Base-by-base conservation (phyloP, 2,797 vertebrate species). In the Propithecus deckenii region DNA sequence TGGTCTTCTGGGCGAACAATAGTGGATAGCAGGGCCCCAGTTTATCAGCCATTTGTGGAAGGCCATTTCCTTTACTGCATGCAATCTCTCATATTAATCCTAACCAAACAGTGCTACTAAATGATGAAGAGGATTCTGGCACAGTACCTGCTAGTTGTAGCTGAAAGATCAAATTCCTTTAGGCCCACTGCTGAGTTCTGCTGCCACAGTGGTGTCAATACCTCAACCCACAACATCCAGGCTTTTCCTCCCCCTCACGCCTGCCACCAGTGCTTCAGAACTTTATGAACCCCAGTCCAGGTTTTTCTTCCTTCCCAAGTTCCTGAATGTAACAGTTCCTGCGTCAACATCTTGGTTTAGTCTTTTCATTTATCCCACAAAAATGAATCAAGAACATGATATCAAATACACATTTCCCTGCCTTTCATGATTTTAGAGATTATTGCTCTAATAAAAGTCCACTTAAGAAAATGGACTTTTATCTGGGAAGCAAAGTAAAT, bases 341-440 rank as follows among this genome's bases (percentile, higher is more conserved):
- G 38, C 38, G 67, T 48, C 38, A 52, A 55, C 9, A 76, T 65
- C 61, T 88, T 87, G 32, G 18, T 78, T 91, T 79, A 72, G 63
- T 32, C 22, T 59, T 93, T 86, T 89, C 59, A 61, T 25, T 55
- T 59, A 72, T 76, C 22, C 46, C 55, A 1, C 86, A 76, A 63
- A 86, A 75, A 59, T 32, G 86, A 86, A 81, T 83, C 28, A 50
- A 43, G 23, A 85, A 46, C 50, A 67, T 52, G 65, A 84, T 55
- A 75, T 71, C 35, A 85, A 78, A 61, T 74, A 65, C 1, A 52
- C 55, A 67, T 38, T 74, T 59, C 59, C 67, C 75, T 61, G 10
- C 5, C 61, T 89, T 63, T 86, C 17, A 4, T 92, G 79, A 91
- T 94, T 86, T 91, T 90, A 86, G 46, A 91, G 50, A 72, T 63